Conservation (phyloP, 2,888 invertebrate species). For the Drosophila maculinotata region DNA sequence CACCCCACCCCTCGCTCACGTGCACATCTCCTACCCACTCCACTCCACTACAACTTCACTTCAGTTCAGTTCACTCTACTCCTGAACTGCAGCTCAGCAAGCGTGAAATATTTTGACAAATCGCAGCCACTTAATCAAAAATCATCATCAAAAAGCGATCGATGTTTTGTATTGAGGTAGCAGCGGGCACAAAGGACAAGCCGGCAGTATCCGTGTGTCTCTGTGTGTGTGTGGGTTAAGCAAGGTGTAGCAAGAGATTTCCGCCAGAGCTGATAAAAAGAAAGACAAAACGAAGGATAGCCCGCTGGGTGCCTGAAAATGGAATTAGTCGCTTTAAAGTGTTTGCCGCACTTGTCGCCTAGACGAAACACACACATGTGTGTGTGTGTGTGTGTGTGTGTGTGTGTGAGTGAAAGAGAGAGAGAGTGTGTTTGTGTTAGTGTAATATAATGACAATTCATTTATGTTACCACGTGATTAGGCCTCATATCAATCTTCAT, state of each 20-base stretch:
- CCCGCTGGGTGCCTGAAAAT: slow-evolving; percentile 55
- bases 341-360: slow-evolving; percentile 62
- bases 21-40: slow-evolving; percentile 40
- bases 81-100: slow-evolving; percentile 30
- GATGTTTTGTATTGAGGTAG: slow-evolving; percentile 77
- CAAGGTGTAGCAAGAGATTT: slow-evolving; percentile 71
- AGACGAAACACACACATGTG: slow-evolving; percentile 7
- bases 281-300: slow-evolving; percentile 26
- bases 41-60: slow-evolving; percentile 2
- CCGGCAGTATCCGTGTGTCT: slow-evolving; percentile 35
- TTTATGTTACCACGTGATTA: slow-evolving; percentile 79
- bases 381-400: slow-evolving; percentile 1
- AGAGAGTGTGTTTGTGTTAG: slow-evolving; percentile 5
- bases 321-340: slow-evolving; percentile 59
- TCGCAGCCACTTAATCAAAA: slow-evolving; percentile 82
- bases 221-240: slow-evolving; percentile 45
- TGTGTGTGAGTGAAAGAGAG: slow-evolving; percentile 1
- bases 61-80: slow-evolving; percentile 1
- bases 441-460: slow-evolving; percentile 71
- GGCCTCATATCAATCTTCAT: slow-evolving; percentile 74
- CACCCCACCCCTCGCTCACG: slow-evolving; percentile 64
- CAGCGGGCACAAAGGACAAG: slow-evolving; percentile 64
- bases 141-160: slow-evolving; percentile 79
- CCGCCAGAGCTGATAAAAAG: slow-evolving; percentile 60
- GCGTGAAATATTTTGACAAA: slow-evolving; percentile 83